Percentiles rank a stretch among this genome's conserved stretches.
Conservation (phyloP, 2,113 vertebrate species). For the Melanotaenia duboulayi region DNA sequence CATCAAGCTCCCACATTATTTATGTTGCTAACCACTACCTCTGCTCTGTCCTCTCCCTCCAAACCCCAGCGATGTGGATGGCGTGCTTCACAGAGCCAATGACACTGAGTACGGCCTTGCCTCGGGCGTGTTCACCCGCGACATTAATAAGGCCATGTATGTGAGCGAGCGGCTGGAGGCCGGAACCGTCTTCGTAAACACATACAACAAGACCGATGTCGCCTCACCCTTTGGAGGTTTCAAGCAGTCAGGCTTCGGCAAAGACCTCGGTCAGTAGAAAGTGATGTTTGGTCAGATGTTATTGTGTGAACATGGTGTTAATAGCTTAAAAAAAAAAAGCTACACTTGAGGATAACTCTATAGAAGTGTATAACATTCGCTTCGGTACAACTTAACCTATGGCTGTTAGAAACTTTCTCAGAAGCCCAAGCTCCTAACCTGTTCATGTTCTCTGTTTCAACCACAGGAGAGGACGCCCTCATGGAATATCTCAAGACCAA, state of each 20-base stretch:
- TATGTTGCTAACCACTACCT: rapidly evolving
- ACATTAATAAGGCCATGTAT: constrained; percentile 96
- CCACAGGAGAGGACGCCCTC: constrained; percentile 93
- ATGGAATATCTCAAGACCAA: constrained; percentile 96
- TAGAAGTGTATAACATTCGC: no score
- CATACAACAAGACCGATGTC: constrained; percentile 98
- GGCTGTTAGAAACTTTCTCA: no score
- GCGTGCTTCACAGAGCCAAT: constrained; percentile 91
- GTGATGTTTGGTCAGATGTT: rapidly evolving
- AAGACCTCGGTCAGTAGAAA: constrained; percentile 90
- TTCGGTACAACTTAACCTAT: no score
- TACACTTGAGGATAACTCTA: no score
- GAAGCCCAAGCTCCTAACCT: neutral
- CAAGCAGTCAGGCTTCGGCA: constrained; percentile 97
- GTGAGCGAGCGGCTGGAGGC: constrained; percentile 94
- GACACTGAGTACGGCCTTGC: constrained; percentile 95
- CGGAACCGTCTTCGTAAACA: constrained; percentile 97
- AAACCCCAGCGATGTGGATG: constrained; percentile 87
- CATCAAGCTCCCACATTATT: neutral
- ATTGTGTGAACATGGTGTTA: neutral
- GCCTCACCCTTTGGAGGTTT: constrained; percentile 96
- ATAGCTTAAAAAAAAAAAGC: no score
- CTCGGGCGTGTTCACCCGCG: constrained; percentile 94
- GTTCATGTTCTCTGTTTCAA: neutral
- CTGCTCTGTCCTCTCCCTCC: neutral